These are phyloP conservation scores for Gastrophryne carolinensis DNA, from an alignment of 2,797 vertebrate species.

Conservation along the genomic window DNA sequence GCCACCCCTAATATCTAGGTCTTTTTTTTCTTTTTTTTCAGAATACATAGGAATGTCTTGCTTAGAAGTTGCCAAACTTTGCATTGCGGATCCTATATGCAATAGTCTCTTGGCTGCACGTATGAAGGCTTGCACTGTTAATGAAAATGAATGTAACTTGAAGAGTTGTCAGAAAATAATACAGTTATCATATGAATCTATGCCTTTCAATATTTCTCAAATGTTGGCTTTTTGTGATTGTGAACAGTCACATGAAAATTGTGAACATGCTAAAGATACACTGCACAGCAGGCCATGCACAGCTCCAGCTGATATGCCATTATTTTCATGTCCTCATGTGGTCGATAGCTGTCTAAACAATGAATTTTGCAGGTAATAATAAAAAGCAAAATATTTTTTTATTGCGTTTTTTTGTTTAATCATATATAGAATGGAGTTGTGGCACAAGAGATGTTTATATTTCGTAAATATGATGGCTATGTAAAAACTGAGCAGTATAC, in stretches of 20 bases:
- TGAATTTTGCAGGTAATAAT: conserved; percentile 74
- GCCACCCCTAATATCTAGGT: too few species aligned
- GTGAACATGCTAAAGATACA: conserved; percentile 69
- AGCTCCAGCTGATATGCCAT: conserved; percentile 51
- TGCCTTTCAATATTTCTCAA: conserved; percentile 77
- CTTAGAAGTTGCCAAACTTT: conserved; percentile 71
- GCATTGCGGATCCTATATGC: conserved; percentile 78
- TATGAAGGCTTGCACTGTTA: conserved; percentile 73
- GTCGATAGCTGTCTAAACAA: conserved; percentile 70
- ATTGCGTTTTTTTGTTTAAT: too few species aligned
- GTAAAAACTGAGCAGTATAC: too few species aligned
- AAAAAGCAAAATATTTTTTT: too few species aligned
- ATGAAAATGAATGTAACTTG: conserved; percentile 65
- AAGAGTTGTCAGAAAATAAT: conserved; percentile 71
- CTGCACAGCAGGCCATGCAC: conserved; percentile 79
- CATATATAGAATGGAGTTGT: too few species aligned
- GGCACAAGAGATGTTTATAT: too few species aligned
- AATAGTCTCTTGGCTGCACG: conserved; percentile 77
- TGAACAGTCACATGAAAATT: conserved; percentile 70
- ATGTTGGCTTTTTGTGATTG: conserved; percentile 86
- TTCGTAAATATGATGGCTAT: too few species aligned
- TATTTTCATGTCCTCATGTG: conserved; percentile 71
- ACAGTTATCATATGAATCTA: conserved; percentile 74
- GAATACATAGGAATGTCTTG: conserved; percentile 70
- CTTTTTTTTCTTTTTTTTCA: too few species aligned